Conservation (phyloP, 2,797 vertebrate species). For the Poecilia wingei region DNA sequence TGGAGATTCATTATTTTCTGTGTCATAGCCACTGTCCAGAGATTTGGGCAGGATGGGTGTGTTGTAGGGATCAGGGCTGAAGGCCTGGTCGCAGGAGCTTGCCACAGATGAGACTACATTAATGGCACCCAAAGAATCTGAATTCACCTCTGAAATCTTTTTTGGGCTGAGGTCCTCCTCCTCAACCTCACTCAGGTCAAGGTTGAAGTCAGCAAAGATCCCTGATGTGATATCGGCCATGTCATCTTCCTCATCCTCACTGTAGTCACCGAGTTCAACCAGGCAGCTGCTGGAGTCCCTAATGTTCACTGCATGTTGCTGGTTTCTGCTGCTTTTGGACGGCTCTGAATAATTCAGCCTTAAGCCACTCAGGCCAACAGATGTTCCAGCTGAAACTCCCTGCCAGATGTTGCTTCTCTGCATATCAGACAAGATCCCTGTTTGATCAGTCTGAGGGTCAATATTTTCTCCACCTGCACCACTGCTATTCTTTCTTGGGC, state of each 20-base stretch:
- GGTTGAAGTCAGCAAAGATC: conserved; percentile 84
- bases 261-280: conserved; percentile 80
- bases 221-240: conserved; percentile 85
- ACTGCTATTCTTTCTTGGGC: conserved; percentile 38
- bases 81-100: conserved; percentile 82
- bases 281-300: conserved; percentile 74
- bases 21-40: conserved; percentile 96
- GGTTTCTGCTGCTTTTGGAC: conserved; percentile 53
- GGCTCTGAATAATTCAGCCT: conserved; percentile 74
- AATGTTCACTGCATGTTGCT: conserved; percentile 46
- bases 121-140: conserved; percentile 82
- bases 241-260: conserved; percentile 87
- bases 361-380: conserved; percentile 45
- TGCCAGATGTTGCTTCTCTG: conserved; percentile 60
- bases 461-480: conserved; percentile 35
- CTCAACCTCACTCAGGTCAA: conserved; percentile 78
- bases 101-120: conserved; percentile 83
- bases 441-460: conserved; percentile 42
- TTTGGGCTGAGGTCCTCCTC: conserved; percentile 78
- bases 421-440: conserved; percentile 52
- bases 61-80: conserved; percentile 79
- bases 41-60: conserved; percentile 86
- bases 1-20: conserved; percentile 95
- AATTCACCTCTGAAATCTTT: conserved; percentile 83
- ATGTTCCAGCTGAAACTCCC: conserved; percentile 48